Percentiles rank a stretch among this genome's conserved stretches.
phyloP scores from a whole-genome alignment of 2,888 invertebrate genomes.

The Aspidiotus destructor region DNA sequence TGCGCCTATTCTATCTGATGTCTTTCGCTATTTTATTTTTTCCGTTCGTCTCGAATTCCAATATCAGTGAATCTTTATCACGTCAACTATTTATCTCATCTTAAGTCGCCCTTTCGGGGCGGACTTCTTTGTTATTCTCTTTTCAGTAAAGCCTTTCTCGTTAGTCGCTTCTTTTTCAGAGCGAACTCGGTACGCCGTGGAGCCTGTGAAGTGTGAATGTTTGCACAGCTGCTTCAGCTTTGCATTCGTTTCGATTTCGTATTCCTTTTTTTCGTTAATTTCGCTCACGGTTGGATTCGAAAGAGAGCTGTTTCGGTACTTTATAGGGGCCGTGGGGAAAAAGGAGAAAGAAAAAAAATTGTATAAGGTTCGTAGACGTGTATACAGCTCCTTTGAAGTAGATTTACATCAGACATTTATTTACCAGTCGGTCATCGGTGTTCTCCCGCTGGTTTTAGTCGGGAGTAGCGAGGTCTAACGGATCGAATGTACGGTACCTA shows the following conservation, averaged over 20 bases:
- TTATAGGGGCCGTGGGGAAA: too few relatives aligned
- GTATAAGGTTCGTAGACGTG: too few relatives aligned
- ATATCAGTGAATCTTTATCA: conserved; percentile 4
- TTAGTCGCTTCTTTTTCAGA: neutral
- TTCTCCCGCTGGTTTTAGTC: too few relatives aligned
- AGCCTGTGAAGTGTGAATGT: conserved; percentile 1
- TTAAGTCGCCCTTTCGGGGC: conserved; percentile 1
- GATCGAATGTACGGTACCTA: too few relatives aligned
- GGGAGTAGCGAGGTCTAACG: too few relatives aligned
- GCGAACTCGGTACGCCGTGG: neutral
- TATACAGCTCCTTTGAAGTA: too few relatives aligned
- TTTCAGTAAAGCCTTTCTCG: neutral
- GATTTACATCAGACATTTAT: too few relatives aligned
- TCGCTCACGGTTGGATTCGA: too few relatives aligned
- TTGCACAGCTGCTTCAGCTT: conserved; percentile 4
- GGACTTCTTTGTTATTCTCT: conserved; percentile 1
- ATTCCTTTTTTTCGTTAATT: neutral
- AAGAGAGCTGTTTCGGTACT: too few relatives aligned
- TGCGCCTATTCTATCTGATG: neutral
- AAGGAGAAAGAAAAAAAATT: too few relatives aligned
- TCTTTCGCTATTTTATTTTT: neutral
- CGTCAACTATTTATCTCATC: conserved; percentile 4
- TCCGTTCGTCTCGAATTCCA: conserved; percentile 1
- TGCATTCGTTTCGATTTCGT: conserved; percentile 4
- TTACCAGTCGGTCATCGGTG: too few relatives aligned